These are phyloP conservation scores for Urocynchramus pylzowi DNA, from an alignment of 2,113 vertebrate genomes.

Conservation along the genomic window DNA sequence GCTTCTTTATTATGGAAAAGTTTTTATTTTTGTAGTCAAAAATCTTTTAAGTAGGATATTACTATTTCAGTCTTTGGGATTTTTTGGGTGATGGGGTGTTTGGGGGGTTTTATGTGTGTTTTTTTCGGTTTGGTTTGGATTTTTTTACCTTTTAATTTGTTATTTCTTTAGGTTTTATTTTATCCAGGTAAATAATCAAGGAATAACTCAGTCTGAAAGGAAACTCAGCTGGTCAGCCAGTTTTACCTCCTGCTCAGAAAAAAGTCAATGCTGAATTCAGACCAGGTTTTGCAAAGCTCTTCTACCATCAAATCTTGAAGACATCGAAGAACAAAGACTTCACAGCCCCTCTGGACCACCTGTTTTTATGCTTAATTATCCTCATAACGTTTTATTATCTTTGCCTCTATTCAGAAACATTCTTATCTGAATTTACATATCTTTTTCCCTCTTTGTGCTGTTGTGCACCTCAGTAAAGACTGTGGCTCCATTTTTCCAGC, in stretches of 20 bases:
- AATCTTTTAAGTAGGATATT: neutral
- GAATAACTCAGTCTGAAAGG: neutral
- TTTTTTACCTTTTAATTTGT: neutral
- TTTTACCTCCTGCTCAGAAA: neutral
- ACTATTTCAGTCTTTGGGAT: neutral
- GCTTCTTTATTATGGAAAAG: neutral
- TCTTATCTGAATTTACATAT: neutral
- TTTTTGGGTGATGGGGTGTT: neutral
- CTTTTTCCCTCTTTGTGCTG: neutral
- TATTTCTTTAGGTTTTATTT: neutral
- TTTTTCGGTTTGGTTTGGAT: neutral
- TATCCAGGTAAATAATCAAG: neutral
- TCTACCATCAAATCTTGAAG: neutral
- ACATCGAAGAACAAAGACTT: neutral
- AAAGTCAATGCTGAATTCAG: neutral
- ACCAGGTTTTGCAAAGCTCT: neutral
- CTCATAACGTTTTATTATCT: neutral
- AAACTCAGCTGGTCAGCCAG: neutral
- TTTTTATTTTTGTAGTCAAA: neutral
- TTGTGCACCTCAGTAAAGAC: neutral
- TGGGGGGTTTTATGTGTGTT: fast-evolving
- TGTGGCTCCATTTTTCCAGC: neutral
- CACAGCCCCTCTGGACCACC: neutral
- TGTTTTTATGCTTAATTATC: neutral
- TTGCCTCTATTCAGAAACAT: neutral